Base-by-base conservation (phyloP, 2,113 vertebrate genomes). In the Capreolus pygargus region DNA sequence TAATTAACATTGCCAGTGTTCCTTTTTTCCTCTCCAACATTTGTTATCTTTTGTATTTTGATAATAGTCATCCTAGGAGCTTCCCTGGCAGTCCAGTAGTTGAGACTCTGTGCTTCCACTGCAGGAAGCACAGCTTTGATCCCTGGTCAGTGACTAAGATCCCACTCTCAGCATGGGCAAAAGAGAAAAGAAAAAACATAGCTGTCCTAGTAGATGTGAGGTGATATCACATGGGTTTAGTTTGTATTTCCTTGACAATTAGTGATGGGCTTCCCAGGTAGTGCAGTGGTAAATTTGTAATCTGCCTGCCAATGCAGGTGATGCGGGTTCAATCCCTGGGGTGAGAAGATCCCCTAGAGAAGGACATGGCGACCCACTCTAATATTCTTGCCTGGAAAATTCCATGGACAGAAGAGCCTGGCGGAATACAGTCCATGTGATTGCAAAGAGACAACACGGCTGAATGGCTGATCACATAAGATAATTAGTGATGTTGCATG, bases 261-360 rank as follows among this genome's bases (percentile, higher is more conserved):
- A 58, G 25, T 43, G 36, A 85, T 85, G 82, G 36, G 23, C 23
- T 43, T 43, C 23, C 12, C 36, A 76, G 39, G 12, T 43, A 43
- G 70, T 6, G 1, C 39, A 43, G 39, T 27, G 70, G 70, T 43
- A 76, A 76, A 14, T 39, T 39, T 39, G n/a, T 70, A 70, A 70
- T 70, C 67, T 70, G n/a, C 67, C 21, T 70, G 67, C 67, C 19
- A 70, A 23, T 39, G 67, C n/a, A 39, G 1, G 67, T 39, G n/a
- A 39, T 39, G n/a, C 1, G 0, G 67, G 0, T 70, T 70, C 67
- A 43, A 2, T 27, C 70, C 12, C 0, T 43, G 36, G 39, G 12
- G 25, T 25, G 39, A 39, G 25, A 76, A 76, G 70, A 43, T 76
- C 70, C 39, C 70, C 23, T 43, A 4, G 39, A 14, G 23, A 43